These are phyloP conservation scores for Menura novaehollandiae DNA, from an alignment of 2,113 vertebrate genomes.

Conservation along the genomic window DNA sequence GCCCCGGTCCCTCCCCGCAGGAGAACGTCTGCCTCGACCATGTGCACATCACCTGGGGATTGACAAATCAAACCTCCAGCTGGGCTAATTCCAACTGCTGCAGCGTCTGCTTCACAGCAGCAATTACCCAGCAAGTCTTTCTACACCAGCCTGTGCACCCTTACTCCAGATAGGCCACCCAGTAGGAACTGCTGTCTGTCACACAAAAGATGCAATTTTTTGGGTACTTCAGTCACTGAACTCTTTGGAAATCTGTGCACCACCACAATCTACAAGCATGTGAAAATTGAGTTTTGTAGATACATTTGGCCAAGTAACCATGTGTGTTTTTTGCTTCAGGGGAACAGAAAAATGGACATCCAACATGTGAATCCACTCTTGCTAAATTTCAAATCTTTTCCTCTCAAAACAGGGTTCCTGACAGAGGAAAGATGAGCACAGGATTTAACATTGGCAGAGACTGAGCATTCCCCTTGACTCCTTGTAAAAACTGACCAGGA, in stretches of 20 bases:
- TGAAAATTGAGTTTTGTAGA: neutral
- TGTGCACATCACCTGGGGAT: constrained; percentile 80
- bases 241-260: neutral
- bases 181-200: neutral
- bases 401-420: neutral
- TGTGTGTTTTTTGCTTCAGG: accelerated
- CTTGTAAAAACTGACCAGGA: neutral
- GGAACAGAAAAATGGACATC: neutral
- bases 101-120: neutral
- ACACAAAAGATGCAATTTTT: neutral
- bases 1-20: constrained; percentile 71
- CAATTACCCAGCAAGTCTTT: neutral
- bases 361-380: neutral
- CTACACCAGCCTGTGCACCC: accelerated
- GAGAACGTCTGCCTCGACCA: constrained; percentile 91
- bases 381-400: neutral
- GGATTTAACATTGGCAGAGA: neutral
- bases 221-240: accelerated
- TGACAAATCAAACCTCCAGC: neutral
- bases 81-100: neutral
- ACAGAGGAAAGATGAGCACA: neutral
- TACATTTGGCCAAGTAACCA: neutral
- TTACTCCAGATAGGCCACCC: neutral
- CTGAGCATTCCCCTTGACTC: neutral
- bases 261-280: accelerated